phyloP scores from a whole-genome alignment of 2,797 vertebrate genomes.

The Cuniculus paca region DNA sequence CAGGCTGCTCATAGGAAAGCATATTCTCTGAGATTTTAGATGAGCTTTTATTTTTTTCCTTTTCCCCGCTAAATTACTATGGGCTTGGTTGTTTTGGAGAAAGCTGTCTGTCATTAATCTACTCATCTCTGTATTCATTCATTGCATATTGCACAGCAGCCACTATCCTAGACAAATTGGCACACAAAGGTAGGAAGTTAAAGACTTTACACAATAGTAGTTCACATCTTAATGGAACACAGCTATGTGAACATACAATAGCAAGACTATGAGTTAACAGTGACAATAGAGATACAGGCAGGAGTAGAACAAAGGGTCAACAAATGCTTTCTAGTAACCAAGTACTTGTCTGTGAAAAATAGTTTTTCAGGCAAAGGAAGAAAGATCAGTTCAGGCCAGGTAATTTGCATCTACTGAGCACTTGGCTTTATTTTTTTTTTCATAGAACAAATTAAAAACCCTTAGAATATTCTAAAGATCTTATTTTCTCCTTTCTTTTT shows the following conservation, averaged over 20 bases:
- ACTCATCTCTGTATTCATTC: not conserved
- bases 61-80: not conserved
- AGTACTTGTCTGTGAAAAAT: not conserved
- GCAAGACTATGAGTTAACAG: not conserved
- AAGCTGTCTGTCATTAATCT: not conserved
- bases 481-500: not conserved
- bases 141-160: not conserved
- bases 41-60: not conserved
- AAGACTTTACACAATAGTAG: not conserved
- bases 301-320: not conserved
- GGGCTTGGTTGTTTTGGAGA: not conserved
- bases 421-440: not conserved
- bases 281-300: not conserved
- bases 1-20: not conserved
- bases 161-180: not conserved
- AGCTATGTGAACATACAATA: not conserved
- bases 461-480: not conserved
- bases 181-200: not conserved
- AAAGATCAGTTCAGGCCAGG: not conserved
- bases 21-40: not conserved
- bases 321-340: not conserved
- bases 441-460: not conserved
- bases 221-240: not conserved
- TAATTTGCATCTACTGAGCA: not conserved
- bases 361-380: not conserved